phyloP scores from a whole-genome alignment of 2,797 vertebrate species.

The Ataeniobius toweri region DNA sequence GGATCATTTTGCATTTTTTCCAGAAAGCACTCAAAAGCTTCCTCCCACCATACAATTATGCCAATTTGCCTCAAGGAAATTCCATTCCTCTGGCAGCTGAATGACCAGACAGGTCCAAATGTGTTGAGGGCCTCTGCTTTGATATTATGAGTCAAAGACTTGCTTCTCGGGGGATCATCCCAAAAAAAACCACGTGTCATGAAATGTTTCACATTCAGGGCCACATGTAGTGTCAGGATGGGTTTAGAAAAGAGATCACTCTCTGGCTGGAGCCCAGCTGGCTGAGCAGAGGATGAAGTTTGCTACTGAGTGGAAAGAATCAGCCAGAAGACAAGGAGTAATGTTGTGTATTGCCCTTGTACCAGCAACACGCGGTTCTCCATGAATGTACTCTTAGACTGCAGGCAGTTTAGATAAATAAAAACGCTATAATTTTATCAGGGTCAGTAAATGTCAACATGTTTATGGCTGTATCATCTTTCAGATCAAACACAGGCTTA shows the following conservation, averaged over 20 bases:
- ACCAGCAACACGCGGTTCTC: background rate
- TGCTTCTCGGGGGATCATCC: conserved; percentile 49
- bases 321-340: conserved; percentile 16
- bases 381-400: background rate
- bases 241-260: conserved; percentile 53
- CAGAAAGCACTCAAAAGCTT: conserved; percentile 20
- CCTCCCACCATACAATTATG: conserved; percentile 20
- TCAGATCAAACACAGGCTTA: conserved; percentile 30
- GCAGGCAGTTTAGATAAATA: conserved; percentile 6
- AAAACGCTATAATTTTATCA: conserved; percentile 33
- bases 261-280: conserved; percentile 46
- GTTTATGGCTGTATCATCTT: conserved; percentile 8
- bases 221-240: conserved; percentile 43
- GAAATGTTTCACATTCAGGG: conserved; percentile 36
- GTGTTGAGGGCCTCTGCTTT: conserved; percentile 23
- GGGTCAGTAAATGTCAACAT: conserved; percentile 24
- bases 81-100: conserved; percentile 24
- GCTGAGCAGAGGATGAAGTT: conserved; percentile 2
- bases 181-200: conserved; percentile 31
- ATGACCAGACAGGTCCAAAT: conserved; percentile 24
- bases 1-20: conserved; percentile 8
- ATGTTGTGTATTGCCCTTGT: background rate
- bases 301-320: conserved; percentile 25
- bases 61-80: conserved; percentile 42
- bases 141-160: conserved; percentile 27